Base-by-base conservation (phyloP, 1,140 invertebrate genomes). In the Platyscapa corneri region DNA sequence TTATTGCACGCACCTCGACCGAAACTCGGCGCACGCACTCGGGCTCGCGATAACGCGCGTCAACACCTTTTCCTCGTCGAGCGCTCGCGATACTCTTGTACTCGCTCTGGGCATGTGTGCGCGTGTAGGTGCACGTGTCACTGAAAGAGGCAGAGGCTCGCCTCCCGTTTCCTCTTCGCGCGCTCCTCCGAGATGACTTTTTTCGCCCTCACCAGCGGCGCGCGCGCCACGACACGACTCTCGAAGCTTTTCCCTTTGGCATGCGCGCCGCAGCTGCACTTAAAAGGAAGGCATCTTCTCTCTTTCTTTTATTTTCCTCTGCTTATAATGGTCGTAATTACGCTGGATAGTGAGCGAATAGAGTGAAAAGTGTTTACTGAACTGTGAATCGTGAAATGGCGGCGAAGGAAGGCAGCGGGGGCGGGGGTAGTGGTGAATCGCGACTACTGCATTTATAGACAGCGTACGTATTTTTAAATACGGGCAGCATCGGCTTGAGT, bases 301-400 rank as follows among this genome's bases (percentile, higher is more conserved):
- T 80, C 16, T 76, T 74, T 30, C 18, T 49, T 8, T 49, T 34
- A 23, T 39, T 53, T 46, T 56, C 65, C 18, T 23, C 53, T 18
- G 8, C 56, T 85, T 46, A 27, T n/a, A 70, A 85, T 84, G 74
- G 49, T 27, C 20, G 67, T 64, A 74, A 80, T 82, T 85, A 65
- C 60, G 64, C 37, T 56, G 64, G 18, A 77, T 82, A 34, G 23
- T 39, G 30, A 74, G 75, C 60, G 34, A 70, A 37, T 49, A 27
- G 82, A 84, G 42, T 53, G 82, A 56, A 80, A 80, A 64, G 83
- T 80, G 64, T 65, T 80, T 80, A 75, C 77, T 80, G 77, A 80
- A 81, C 77, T 85, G 83, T 46, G 39, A 79, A 79, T 46, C 76
- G 79, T 49, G 64, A 65, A 53, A 2, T 10, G 1, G 49, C 8